phyloP scores from a whole-genome alignment of 2,888 invertebrate species.

The Abrostola triplasia region DNA sequence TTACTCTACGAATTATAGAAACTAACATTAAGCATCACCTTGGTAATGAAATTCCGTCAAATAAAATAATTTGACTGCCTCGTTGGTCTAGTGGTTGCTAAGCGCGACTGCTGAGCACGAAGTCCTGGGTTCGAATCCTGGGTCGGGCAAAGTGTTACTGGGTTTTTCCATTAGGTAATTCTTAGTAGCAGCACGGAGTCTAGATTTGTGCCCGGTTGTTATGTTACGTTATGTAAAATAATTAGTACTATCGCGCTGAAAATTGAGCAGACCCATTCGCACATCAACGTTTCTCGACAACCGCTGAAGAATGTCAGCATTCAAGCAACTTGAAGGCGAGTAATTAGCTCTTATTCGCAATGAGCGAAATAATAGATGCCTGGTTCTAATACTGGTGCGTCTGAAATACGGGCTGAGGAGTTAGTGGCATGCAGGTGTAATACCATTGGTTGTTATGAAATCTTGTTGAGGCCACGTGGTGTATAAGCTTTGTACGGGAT shows the following conservation, averaged over 20 bases:
- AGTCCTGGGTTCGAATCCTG: too few species aligned
- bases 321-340: constrained; percentile 80
- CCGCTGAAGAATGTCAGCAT: constrained; percentile 84
- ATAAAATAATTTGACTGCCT: too few species aligned
- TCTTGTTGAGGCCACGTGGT: constrained; percentile 10
- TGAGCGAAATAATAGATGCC: constrained; percentile 73
- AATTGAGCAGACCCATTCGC: constrained; percentile 34
- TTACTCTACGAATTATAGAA: background rate
- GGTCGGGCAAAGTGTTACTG: too few species aligned
- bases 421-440: constrained; percentile 30
- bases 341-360: constrained; percentile 82
- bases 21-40: too few species aligned
- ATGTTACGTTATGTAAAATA: too few species aligned
- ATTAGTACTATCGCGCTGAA: too few species aligned
- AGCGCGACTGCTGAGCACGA: too few species aligned
- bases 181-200: too few species aligned
- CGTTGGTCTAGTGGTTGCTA: too few species aligned
- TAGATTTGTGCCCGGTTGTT: too few species aligned
- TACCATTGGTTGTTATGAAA: constrained; percentile 35
- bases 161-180: too few species aligned
- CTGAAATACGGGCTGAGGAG: constrained; percentile 42
- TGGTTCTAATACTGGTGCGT: constrained; percentile 48
- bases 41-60: too few species aligned
- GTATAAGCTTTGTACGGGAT: constrained; percentile 2
- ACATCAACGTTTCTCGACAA: constrained; percentile 57